Base-by-base conservation (phyloP, 2,113 vertebrate species). In the Mesitornis unicolor region DNA sequence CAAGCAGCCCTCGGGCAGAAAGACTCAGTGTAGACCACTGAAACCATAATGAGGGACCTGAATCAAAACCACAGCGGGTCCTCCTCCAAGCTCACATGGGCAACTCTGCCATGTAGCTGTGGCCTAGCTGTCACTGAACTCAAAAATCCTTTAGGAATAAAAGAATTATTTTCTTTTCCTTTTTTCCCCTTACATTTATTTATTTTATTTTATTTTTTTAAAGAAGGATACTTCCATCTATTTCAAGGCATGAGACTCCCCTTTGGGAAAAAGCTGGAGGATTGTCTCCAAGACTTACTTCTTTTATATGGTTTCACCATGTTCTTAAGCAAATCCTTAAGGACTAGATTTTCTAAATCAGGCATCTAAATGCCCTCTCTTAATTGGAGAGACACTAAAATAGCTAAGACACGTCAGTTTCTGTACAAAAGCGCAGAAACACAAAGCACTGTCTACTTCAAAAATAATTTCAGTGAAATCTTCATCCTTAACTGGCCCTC, bases 131-230 rank as follows among this genome's bases (percentile, higher is more conserved):
- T 47, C 10, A 36, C 21, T 25, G 28, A 85, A 59, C 13, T 22
- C 42, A 56, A 59, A 89, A 73, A 1, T 8, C n/a, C 22, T 87
- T 68, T 16, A 29, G 9, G 13, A 56, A 40, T 51, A n/a, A 45
- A 19, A 45, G 19, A 45, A 16, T 43, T 10, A 3, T n/a, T 25
- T 24, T 7, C 31, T 5, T 31, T 31, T 43, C 11, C 43, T 8
- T 40, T 19, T 63, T 60, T 25, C 26, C 35, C 10, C 54, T 28
- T 13, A 4, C 9, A 8, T 6, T 11, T 19, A 5, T 8, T 3
- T 2, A 11, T 10, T 6, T 16, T 20, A 13, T 33, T 3, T 7
- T 16, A 7, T 43, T 53, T 38, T 20, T 24, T 48, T 1, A n/a
- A 64, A 5, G 50, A 31, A 51, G 10, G 26, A 7, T 9, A 2